Base-by-base conservation (phyloP, 2,113 vertebrate species). In the Hippolais icterina region DNA sequence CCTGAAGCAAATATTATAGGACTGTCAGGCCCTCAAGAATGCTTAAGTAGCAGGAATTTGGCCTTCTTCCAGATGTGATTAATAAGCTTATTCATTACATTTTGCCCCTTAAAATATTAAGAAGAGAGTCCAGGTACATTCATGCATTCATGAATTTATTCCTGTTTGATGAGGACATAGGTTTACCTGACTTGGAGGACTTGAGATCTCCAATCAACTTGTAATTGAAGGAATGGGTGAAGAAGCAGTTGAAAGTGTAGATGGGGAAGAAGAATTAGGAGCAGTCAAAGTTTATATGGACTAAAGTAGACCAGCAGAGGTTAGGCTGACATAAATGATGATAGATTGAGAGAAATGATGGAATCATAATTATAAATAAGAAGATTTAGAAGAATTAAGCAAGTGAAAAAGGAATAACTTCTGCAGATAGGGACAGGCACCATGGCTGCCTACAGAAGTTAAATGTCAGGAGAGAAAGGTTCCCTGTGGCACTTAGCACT, bases 11-110 rank as follows among this genome's bases (percentile, higher is more conserved):
- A 83, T 61, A 83, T 63, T 85, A 91, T 65, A 61, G 71, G 47
- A 96, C 78, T 59, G 82, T 70, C 74, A 93, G 93, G 87, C 63
- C 66, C 78, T 66, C 84, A 77, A 83, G 63, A 91, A 76, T 85
- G 78, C 63, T 82, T 13, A 12, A 54, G 42, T 11, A 61, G 74
- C 49, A 96, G 70, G 41, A 89, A 87, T 93, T 76, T 66, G 61
- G 29, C 74, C 74, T 70, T 93, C 49, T 93, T 91, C 54, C 27
- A 59, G 49, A 88, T 54, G 46, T 70, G 63, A 87, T 94, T 94
- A 77, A 91, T 65, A 50, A 84, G 12, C 29, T 74, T 77, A 54
- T 91, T 95, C 23, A 61, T 85, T 91, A 79, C 1, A 3, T 61
- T 72, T 24, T 93, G 54, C 29, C 61, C 61, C 46, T 83, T 71